Evolutionary conservation across 2,113 vertebrate species (phyloP).

Genomic region (Hypocryptadius cinnamomeus): DNA sequence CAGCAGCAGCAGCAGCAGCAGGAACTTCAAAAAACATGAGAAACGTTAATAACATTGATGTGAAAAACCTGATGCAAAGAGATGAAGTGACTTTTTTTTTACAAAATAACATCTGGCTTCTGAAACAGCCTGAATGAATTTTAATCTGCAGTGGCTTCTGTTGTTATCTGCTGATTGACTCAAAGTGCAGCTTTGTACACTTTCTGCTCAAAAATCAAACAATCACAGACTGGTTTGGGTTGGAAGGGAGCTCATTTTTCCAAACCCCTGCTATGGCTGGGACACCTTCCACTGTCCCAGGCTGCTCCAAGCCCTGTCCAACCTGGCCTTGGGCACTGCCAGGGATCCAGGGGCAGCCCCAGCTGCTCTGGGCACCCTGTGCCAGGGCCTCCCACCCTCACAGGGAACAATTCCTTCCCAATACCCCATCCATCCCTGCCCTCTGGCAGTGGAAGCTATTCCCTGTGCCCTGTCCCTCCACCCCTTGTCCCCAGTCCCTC

Average conservation of each 20-base stretch:
- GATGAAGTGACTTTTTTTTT: background rate
- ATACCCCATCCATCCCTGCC: background rate
- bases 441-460: background rate
- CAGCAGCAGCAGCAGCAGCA: background rate
- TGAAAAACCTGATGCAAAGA: background rate
- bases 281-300: background rate
- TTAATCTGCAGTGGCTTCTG: background rate
- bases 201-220: background rate
- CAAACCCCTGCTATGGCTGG: background rate
- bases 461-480: background rate
- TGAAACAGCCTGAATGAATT: background rate
- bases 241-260: background rate
- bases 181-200: background rate
- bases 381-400: accelerated
- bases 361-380: background rate
- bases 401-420: background rate
- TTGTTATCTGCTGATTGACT: background rate
- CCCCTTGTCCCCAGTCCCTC: background rate
- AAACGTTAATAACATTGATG: background rate
- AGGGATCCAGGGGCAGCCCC: background rate
- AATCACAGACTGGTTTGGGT: background rate
- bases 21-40: background rate
- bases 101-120: background rate
- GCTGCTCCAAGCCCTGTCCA: accelerated
- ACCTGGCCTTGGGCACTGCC: accelerated